A percentile compares a stretch with the other conserved stretches of the same genome.
phyloP scores from a whole-genome alignment of 2,888 invertebrate species.

The Sipha maydis region DNA sequence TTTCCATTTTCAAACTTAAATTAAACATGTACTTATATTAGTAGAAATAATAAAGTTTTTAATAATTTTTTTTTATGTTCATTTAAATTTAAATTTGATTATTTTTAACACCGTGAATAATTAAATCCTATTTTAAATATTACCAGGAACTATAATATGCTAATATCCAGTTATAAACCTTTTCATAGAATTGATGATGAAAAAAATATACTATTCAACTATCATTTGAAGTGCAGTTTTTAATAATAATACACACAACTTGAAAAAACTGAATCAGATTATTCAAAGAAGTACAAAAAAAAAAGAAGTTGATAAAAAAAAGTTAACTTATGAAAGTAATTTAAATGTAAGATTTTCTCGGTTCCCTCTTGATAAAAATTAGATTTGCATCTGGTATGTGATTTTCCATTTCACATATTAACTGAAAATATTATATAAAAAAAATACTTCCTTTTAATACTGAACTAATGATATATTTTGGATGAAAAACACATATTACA shows the following conservation, averaged over 20 bases:
- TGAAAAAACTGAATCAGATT: neutral
- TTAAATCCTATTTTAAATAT: neutral
- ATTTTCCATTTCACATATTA: too few relatives aligned
- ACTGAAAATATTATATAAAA: too few relatives aligned
- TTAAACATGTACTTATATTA: neutral
- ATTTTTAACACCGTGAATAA: neutral
- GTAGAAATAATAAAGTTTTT: neutral
- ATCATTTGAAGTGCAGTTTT: neutral
- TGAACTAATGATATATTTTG: too few relatives aligned
- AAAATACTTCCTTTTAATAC: too few relatives aligned
- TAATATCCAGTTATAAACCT: neutral
- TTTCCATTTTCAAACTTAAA: neutral
- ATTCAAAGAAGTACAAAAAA: neutral
- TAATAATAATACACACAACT: neutral
- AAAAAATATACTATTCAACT: neutral
- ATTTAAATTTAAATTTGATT: neutral
- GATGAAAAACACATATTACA: too few relatives aligned
- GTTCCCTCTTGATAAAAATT: too few relatives aligned
- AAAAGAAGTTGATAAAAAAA: neutral
- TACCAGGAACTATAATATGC: neutral
- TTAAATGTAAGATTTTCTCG: neutral
- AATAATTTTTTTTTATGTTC: neutral
- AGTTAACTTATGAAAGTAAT: neutral
- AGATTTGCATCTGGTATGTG: too few relatives aligned
- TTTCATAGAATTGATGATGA: neutral